These are phyloP conservation scores for Eupleurogrammus muticus DNA, from an alignment of 2,797 vertebrate genomes.

Conservation along the genomic window DNA sequence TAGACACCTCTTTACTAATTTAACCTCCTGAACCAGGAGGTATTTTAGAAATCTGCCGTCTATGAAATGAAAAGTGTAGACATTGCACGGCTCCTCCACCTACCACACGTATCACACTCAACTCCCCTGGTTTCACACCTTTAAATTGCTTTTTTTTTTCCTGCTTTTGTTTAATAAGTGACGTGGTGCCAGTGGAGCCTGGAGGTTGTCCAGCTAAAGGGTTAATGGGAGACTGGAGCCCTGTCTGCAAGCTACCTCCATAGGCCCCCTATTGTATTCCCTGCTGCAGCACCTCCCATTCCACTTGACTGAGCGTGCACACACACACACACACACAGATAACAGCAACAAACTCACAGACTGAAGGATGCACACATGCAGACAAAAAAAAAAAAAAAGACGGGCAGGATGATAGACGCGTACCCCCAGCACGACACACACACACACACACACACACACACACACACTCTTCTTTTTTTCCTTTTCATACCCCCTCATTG, in stretches of 20 bases:
- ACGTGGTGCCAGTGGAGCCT: background rate
- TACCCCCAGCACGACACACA: conserved; percentile 22
- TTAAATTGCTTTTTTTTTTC: conserved; percentile 22
- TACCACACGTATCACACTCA: background rate
- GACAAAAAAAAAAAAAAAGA: conserved; percentile 64
- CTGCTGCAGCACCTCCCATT: conserved; percentile 78
- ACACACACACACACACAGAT: conserved; percentile 52
- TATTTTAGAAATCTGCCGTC: background rate
- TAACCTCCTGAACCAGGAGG: background rate
- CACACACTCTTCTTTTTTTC: conserved; percentile 39
- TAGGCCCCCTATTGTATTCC: conserved; percentile 82
- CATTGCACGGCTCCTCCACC: background rate
- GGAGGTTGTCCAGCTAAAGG: conserved; percentile 67
- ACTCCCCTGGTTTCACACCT: conserved; percentile 7
- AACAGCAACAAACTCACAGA: conserved; percentile 54
- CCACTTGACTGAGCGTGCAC: conserved; percentile 78
- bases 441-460: conserved; percentile 20
- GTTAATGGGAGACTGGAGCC: conserved; percentile 72
- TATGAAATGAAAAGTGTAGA: background rate
- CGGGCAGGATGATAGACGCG: conserved; percentile 52
- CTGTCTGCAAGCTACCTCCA: conserved; percentile 74
- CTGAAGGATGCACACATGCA: conserved; percentile 61
- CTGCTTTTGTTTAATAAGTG: background rate
- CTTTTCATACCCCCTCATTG: conserved; percentile 48
- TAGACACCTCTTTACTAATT: too few relatives aligned